Base-by-base conservation (phyloP, 64 coral and sea anemone species). In the Dendronephthya gigantea region DNA sequence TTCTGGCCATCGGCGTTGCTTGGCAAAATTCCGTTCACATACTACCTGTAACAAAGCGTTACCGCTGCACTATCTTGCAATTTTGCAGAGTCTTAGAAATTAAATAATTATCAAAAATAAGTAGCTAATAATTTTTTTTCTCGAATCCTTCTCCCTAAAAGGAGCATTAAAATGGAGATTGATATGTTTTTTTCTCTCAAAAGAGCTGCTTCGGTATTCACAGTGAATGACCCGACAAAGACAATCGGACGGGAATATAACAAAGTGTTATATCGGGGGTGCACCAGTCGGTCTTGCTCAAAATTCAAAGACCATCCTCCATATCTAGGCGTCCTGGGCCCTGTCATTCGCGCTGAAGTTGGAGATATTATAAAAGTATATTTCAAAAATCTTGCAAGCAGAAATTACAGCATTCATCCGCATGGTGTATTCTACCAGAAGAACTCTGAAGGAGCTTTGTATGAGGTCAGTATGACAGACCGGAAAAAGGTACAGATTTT, bases 341-440 rank as follows among this genome's bases (percentile, higher is more conserved):
- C 72, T 36, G 48, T 93, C 17, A 35, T 93, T 7, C 86, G 86
- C 28, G 92, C 76, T 7, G 88, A 93, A 83, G 92, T 93, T 7
- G 92, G 92, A 7, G 92, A 93, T 29, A 90, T 62, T 4, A 85
- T 90, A 17, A 69, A 30, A 69, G 84, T 93, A 16, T 48, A 90
- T 25, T 93, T 93, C 37, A 93, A 66, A 39, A 93, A 93, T 39
- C 45, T 35, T 52, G 92, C 88, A 55, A 70, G 3, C 3, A 90
- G 92, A 48, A 68, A 33, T 1, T 90, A 87, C n/a, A 50, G 84
- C 22, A 59, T 93, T 9, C 92, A 93, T 30, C 76, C 92, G 0
- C 92, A 93, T 88, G 92, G 88, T 13, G 52, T 93, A 10, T 88
- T 90, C 52, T 93, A 93, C 45, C 83, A 22, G 14, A 93, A 93